A percentile compares a stretch with the other conserved stretches of the same genome.
phyloP scores from a whole-genome alignment of 2,888 invertebrate species.

The Catocala fraxini region DNA sequence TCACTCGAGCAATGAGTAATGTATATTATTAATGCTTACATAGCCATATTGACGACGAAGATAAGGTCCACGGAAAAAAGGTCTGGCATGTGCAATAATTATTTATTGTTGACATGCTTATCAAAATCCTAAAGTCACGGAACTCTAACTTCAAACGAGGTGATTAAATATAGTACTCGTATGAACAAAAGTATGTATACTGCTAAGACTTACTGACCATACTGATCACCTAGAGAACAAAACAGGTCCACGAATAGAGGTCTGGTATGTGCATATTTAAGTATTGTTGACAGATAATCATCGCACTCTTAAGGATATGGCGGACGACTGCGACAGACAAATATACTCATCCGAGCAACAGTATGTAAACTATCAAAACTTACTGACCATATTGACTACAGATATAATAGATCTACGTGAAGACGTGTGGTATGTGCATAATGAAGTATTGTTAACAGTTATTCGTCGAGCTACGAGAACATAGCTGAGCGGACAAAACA shows the following conservation, averaged over 20 bases:
- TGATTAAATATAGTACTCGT: too few species aligned
- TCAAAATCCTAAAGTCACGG: background rate
- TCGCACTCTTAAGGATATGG: too few species aligned
- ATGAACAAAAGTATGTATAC: background rate
- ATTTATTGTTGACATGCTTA: conserved; percentile 10
- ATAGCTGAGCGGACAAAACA: too few species aligned
- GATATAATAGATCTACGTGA: too few species aligned
- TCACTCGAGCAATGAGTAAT: too few species aligned
- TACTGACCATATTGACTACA: too few species aligned
- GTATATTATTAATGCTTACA: too few species aligned
- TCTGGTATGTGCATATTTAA: background rate
- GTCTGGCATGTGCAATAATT: conserved; percentile 3
- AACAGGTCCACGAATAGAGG: background rate
- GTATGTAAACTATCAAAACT: too few species aligned
- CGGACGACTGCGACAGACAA: too few species aligned
- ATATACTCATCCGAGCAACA: background rate
- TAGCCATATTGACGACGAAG: too few species aligned
- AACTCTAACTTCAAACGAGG: too few species aligned
- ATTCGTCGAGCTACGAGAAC: background rate
- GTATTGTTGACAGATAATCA: conserved; percentile 4
- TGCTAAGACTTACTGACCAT: background rate
- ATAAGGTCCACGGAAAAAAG: background rate
- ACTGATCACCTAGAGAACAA: background rate
- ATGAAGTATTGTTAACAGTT: background rate
- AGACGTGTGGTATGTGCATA: background rate